Evolutionary conservation across 2,888 invertebrate species (phyloP).

Genomic region (Didymodactylos carnosus): DNA sequence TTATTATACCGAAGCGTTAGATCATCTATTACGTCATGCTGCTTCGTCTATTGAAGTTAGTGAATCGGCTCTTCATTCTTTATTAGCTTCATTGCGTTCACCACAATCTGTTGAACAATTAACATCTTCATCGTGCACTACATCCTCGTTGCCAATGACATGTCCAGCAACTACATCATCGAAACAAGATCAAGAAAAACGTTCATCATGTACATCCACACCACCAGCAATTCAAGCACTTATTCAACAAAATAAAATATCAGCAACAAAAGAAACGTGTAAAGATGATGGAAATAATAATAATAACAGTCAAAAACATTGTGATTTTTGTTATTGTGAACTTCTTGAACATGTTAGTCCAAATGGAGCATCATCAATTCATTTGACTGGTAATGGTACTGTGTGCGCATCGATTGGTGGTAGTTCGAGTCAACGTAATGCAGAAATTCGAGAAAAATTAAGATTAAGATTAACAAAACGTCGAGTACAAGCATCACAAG

Average conservation of each 20-base stretch:
- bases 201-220: not conserved
- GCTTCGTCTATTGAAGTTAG: not conserved
- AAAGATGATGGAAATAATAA: not conserved
- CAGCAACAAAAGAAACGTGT: not conserved
- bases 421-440: not conserved
- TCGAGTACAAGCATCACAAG: no score
- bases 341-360: not conserved
- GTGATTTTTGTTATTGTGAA: not conserved
- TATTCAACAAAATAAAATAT: not conserved
- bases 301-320: not conserved
- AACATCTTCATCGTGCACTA: not conserved
- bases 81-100: not conserved
- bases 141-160: not conserved
- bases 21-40: not conserved
- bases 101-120: not conserved
- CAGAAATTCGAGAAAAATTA: not conserved
- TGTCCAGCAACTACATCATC: not conserved
- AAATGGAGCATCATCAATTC: not conserved
- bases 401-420: not conserved
- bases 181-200: not conserved
- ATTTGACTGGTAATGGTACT: not conserved
- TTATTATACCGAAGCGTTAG: not conserved
- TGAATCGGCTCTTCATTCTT: not conserved
- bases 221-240: not conserved
- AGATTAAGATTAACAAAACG: not conserved